Percentiles rank a stretch among this genome's conserved stretches.
phyloP scores from a whole-genome alignment of 2,888 invertebrate genomes.

The Cosmorhoe ocellata region DNA sequence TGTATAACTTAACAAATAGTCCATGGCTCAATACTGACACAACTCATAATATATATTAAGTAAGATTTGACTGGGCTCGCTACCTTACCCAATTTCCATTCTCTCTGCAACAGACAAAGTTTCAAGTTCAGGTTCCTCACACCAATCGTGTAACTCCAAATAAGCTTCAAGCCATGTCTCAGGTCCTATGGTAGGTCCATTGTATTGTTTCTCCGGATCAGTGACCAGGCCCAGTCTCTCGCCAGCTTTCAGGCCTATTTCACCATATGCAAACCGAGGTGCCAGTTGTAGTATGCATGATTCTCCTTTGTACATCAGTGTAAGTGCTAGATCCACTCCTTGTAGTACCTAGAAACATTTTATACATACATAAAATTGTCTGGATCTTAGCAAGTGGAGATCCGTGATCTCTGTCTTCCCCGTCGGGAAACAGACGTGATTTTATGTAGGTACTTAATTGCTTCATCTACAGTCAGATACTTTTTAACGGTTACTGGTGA shows the following conservation, averaged over 20 bases:
- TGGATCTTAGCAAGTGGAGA: too few relatives aligned
- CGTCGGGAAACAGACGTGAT: too few relatives aligned
- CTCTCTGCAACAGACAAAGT: conserved; percentile 85
- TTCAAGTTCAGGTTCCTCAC: conserved; percentile 86
- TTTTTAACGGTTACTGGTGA: too few relatives aligned
- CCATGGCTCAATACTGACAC: too few relatives aligned
- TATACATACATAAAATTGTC: too few relatives aligned
- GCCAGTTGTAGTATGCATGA: conserved; percentile 87
- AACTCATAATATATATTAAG: too few relatives aligned
- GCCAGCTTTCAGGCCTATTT: conserved; percentile 84
- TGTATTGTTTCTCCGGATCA: conserved; percentile 56
- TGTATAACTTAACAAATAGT: too few relatives aligned
- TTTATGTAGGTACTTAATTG: too few relatives aligned
- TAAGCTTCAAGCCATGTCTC: conserved; percentile 86
- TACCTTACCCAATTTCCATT: conserved; percentile 87
- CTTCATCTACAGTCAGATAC: too few relatives aligned
- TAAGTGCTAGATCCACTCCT: conserved; percentile 93
- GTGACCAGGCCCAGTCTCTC: conserved; percentile 69
- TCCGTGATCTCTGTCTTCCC: too few relatives aligned
- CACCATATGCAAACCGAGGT: conserved; percentile 92
- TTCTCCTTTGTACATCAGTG: conserved; percentile 93
- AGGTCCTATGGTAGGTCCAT: conserved; percentile 84
- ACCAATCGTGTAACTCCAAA: conserved; percentile 86
- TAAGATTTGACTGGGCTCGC: too few relatives aligned
- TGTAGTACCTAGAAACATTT: conserved; percentile 79